Base-by-base conservation (phyloP, 2,113 vertebrate genomes). In the Ascaphus truei region DNA sequence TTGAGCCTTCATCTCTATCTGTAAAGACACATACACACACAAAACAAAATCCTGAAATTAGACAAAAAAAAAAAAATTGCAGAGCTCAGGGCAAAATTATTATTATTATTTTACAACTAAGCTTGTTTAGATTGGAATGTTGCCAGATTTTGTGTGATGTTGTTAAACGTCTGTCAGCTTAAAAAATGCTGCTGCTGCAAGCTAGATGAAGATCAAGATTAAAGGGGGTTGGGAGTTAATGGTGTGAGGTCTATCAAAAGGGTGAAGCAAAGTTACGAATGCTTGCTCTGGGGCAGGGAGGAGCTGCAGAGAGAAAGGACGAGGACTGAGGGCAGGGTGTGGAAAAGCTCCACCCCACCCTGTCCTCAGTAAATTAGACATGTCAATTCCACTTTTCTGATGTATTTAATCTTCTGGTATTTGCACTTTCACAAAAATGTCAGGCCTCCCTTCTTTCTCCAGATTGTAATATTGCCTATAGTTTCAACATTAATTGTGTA, bases 11-110 rank as follows among this genome's bases (percentile, higher is more conserved):
- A n/a, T n/a, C n/a, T n/a, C n/a, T n/a, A n/a, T n/a, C n/a, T n/a
- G n/a, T n/a, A n/a, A 45, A 45, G 16, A 45, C 16, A 18, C 41
- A 45, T n/a, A n/a, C n/a, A n/a, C n/a, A n/a, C n/a, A n/a, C n/a
- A n/a, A n/a, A n/a, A n/a, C n/a, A n/a, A n/a, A n/a, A n/a, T 69
- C 67, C 41, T 59, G 67, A 69, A 61, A 52, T 52, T 37, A 69
- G 55, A 52, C 66, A 50, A 58, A 68, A 59, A 36, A 68, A 59
- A 36, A 22, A 41, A 31, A 22, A 61, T 39, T 69, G 27, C 11
- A 15, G 23, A 51, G 45, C 56, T 41, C 7, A 12, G 31, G 67
- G 45, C 67, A 69, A 66, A 52, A 34, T 30, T 27, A 30, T 69
- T 25, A 69, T 55, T 41, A 34, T 30, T 27, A 30, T 69, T 25